These are phyloP conservation scores for Mustela nigripes DNA, from an alignment of 2,113 vertebrate species.

Conservation along the genomic window DNA sequence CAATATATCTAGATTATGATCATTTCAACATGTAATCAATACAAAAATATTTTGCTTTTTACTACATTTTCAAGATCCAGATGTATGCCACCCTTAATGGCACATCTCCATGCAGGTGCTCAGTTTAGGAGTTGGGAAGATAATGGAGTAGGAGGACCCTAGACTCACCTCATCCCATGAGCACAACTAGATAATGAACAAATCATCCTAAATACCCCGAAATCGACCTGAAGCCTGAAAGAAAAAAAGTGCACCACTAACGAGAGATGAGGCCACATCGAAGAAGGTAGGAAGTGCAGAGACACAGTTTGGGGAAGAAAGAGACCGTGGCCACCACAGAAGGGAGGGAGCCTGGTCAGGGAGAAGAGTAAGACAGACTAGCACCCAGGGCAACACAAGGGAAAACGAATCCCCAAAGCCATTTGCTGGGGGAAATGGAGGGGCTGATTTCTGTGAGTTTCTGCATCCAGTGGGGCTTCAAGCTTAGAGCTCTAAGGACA, in stretches of 20 bases:
- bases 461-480: not conserved
- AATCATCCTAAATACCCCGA: not conserved
- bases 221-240: not conserved
- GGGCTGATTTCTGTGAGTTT: not conserved
- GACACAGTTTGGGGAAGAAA: not conserved
- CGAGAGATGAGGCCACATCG: not conserved
- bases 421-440: not conserved
- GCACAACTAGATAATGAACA: not conserved
- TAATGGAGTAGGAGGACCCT: not conserved
- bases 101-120: not conserved
- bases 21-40: not conserved
- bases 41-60: not conserved
- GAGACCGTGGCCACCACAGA: not conserved
- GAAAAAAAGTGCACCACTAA: not conserved
- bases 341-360: not conserved
- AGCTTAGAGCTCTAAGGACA: not conserved
- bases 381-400: not conserved
- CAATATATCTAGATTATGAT: not conserved
- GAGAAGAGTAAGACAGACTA: not conserved
- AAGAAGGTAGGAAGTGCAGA: not conserved
- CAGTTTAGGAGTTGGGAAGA: not conserved
- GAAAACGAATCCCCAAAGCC: not conserved
- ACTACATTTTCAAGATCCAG: not conserved
- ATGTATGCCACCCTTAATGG: not conserved
- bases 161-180: not conserved